Percentiles rank a stretch among this genome's conserved stretches.
These are phyloP conservation scores for Crambe crambe DNA, from an alignment of 37 sponge, comb jelly and placozoan genomes.

Conservation along the genomic window DNA sequence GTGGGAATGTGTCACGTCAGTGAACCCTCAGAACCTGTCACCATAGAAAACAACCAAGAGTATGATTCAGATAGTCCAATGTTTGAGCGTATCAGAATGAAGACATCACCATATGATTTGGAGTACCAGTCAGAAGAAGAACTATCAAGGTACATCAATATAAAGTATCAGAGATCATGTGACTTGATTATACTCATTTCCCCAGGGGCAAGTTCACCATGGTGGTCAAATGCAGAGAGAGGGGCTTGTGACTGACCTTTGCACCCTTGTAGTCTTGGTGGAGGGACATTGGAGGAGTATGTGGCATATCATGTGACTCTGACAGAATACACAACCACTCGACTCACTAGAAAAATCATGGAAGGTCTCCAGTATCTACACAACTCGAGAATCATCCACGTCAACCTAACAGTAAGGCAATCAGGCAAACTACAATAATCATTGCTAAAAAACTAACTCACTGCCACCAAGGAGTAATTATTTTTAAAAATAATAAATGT, in stretches of 20 bases:
- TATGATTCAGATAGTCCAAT: constrained; percentile 33
- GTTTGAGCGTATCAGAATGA: constrained; percentile 18
- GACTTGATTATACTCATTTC: background rate
- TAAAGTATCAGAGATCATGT: too few species aligned
- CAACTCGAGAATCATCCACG: constrained; percentile 33
- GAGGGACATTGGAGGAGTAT: constrained; percentile 24
- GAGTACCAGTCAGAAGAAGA: constrained; percentile 29
- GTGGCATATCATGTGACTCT: background rate
- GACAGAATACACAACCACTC: constrained; percentile 31
- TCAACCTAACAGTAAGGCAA: constrained; percentile 51
- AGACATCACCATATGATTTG: constrained; percentile 11
- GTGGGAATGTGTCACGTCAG: constrained; percentile 55
- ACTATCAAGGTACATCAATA: too few species aligned
- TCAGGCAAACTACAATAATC: too few species aligned
- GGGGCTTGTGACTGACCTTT: too few species aligned
- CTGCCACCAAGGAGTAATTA: too few species aligned
- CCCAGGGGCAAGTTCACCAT: constrained; percentile 45
- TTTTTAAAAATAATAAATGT: too few species aligned
- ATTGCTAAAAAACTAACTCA: too few species aligned
- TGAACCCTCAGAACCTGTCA: constrained; percentile 47
- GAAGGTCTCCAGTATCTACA: constrained; percentile 69
- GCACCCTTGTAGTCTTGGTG: constrained; percentile 32
- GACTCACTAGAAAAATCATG: constrained; percentile 25
- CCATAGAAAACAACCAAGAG: constrained; percentile 7
- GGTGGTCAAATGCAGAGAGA: constrained; percentile 47